These are phyloP conservation scores for Manis javanica DNA, from an alignment of 2,797 vertebrate genomes.

Conservation along the genomic window DNA sequence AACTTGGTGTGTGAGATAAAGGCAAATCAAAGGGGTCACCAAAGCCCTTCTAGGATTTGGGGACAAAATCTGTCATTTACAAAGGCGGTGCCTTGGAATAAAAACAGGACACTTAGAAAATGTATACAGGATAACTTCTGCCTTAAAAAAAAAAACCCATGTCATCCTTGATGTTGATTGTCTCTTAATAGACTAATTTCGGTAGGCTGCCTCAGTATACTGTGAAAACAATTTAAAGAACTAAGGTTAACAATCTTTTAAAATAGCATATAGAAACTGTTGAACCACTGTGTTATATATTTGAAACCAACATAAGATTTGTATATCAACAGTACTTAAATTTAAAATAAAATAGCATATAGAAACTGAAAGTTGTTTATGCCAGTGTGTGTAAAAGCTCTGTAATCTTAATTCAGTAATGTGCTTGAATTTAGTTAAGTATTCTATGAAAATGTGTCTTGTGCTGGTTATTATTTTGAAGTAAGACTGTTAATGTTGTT, in stretches of 20 bases:
- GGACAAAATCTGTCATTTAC: not conserved
- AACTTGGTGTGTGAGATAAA: not conserved
- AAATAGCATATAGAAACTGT: not conserved
- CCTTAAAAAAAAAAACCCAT: not conserved
- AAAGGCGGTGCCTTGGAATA: not conserved
- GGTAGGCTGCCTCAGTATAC: not conserved
- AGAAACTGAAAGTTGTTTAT: not conserved
- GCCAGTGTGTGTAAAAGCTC: not conserved
- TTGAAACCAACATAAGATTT: no score
- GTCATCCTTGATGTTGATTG: not conserved
- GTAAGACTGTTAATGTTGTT: not conserved
- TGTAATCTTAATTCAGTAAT: not conserved
- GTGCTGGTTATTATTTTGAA: slow-evolving; percentile 43
- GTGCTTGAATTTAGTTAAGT: slow-evolving; percentile 9
- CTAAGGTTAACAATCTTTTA: not conserved
- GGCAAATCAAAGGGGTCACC: not conserved
- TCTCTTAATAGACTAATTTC: not conserved
- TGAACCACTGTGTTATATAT: no score
- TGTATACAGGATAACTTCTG: not conserved
- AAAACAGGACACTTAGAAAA: not conserved
- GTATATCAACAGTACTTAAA: no score
- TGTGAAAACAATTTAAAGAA: no score
- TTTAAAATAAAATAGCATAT: not conserved
- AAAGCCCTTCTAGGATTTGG: not conserved
- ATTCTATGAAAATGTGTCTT: slow-evolving; percentile 37